Evolutionary conservation across 2,113 vertebrate genomes (phyloP).

Genomic region (Corydoras maculifer): DNA sequence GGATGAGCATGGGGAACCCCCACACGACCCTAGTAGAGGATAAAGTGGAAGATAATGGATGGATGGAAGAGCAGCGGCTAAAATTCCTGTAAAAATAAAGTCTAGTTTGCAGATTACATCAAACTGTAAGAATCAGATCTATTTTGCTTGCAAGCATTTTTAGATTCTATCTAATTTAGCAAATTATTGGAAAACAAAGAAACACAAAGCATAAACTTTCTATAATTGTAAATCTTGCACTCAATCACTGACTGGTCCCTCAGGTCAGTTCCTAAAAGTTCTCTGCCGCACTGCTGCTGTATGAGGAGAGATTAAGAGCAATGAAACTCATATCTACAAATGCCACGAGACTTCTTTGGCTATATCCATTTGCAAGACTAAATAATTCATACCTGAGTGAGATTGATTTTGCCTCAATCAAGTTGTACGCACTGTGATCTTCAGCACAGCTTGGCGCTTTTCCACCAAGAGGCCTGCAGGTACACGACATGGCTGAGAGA

Average conservation of each 20-base stretch:
- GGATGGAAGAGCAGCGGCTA: too few relatives aligned
- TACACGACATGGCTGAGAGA: conserved; percentile 3
- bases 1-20: too few relatives aligned
- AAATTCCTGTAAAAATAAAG: too few relatives aligned
- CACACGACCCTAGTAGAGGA: too few relatives aligned
- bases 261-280: conserved; percentile 3
- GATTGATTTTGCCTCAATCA: conserved; percentile 19
- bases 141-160: too few relatives aligned
- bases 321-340: conserved; percentile 23
- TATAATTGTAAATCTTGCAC: too few relatives aligned
- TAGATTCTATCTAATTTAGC: too few relatives aligned
- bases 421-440: neutral
- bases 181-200: too few relatives aligned
- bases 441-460: neutral
- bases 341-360: conserved; percentile 5
- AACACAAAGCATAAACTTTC: too few relatives aligned
- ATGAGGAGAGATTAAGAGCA: conserved; percentile 15
- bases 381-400: conserved; percentile 18
- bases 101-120: too few relatives aligned
- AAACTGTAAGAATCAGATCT: too few relatives aligned
- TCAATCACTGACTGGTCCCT: neutral
- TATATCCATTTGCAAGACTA: conserved; percentile 11
- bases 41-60: too few relatives aligned
- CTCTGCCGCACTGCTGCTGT: conserved; percentile 2
- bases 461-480: neutral